phyloP scores from a whole-genome alignment of 2,797 vertebrate genomes.

The Hydrocynus forskahlii region DNA sequence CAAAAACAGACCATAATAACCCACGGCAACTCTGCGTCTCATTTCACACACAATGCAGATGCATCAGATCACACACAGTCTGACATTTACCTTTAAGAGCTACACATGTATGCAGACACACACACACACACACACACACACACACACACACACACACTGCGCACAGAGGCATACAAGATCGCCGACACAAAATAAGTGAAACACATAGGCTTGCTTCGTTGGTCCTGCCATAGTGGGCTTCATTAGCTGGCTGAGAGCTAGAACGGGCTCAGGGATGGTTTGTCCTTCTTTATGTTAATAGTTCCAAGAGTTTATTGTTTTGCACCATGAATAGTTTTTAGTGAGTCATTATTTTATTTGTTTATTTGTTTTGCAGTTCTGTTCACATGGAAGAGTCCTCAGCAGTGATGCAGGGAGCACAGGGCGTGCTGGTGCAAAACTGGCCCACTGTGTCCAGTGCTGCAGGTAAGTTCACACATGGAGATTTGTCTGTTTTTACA shows the following conservation, averaged over 20 bases:
- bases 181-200: background rate
- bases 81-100: conserved; percentile 42
- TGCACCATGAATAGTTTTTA: background rate
- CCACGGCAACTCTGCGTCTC: conserved; percentile 4
- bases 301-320: background rate
- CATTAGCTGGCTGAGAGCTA: too few species aligned
- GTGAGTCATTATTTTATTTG: background rate
- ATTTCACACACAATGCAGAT: conserved; percentile 37
- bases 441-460: conserved; percentile 98
- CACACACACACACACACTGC: background rate
- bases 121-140: background rate
- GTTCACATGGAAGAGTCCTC: conserved; percentile 95
- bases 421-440: conserved; percentile 89
- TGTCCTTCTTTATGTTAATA: background rate
- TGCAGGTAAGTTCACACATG: conserved; percentile 78
- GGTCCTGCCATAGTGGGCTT: too few species aligned
- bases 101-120: background rate
- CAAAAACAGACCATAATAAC: conserved; percentile 32
- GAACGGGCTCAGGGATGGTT: too few species aligned
- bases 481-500: background rate
- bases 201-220: too few species aligned
- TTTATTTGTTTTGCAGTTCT: conserved; percentile 77
- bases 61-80: conserved; percentile 32
- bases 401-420: conserved; percentile 84
- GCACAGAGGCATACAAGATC: background rate